Conservation (phyloP, 2,888 invertebrate species). For the Drosophila borealis region DNA sequence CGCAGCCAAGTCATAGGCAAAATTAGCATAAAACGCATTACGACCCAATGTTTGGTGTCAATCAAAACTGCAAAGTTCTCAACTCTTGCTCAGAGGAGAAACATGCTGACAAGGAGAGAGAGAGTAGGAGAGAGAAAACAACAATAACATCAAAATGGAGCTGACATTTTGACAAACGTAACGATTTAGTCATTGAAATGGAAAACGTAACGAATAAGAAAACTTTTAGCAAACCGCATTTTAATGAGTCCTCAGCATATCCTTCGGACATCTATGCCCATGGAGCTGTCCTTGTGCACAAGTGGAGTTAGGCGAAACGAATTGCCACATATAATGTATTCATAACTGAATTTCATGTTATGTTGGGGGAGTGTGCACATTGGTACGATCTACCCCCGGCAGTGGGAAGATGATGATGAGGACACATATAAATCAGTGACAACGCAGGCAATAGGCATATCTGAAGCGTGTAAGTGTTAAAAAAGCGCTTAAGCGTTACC, state of each 20-base stretch:
- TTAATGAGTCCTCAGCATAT: constrained; percentile 36
- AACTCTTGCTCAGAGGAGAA: constrained; percentile 54
- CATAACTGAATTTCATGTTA: constrained; percentile 66
- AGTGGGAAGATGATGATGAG: constrained; percentile 9
- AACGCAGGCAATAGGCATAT: constrained; percentile 40
- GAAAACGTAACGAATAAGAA: constrained; percentile 32
- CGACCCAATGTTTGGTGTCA: constrained; percentile 81
- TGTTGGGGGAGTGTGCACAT: constrained; percentile 30
- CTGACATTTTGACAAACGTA: constrained; percentile 76
- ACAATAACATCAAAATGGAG: constrained; percentile 47
- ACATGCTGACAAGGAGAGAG: neutral
- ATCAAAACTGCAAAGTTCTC: constrained; percentile 75
- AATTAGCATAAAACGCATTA: constrained; percentile 81
- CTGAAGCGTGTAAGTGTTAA: constrained; percentile 82
- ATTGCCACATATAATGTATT: constrained; percentile 79
- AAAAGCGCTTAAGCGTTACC: constrained; percentile 77
- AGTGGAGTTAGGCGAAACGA: constrained; percentile 56
- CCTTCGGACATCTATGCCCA: constrained; percentile 11
- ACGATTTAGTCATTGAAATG: constrained; percentile 61
- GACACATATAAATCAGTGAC: constrained; percentile 71
- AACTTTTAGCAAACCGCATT: constrained; percentile 58
- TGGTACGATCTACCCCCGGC: constrained; percentile 24
- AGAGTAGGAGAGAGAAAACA: constrained; percentile 4
- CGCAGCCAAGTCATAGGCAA: constrained; percentile 57
- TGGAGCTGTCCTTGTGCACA: constrained; percentile 9